Evolutionary conservation across 2,797 vertebrate species (phyloP).

Genomic region (Hippoglossus hippoglossus): DNA sequence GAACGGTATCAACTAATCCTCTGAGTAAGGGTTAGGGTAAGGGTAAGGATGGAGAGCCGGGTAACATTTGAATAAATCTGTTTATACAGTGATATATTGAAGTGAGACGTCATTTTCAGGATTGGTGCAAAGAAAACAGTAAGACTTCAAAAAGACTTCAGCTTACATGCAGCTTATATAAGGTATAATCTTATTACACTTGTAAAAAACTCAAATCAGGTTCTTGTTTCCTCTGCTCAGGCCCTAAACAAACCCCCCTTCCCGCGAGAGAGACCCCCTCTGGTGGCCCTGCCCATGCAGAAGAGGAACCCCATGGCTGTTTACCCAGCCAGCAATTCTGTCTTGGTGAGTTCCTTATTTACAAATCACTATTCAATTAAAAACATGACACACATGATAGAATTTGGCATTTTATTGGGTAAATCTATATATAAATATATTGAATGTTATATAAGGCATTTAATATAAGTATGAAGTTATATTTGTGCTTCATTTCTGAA

Average conservation of each 20-base stretch:
- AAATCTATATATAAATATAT: too few relatives aligned
- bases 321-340: conserved; percentile 88
- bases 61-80: too few relatives aligned
- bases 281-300: conserved; percentile 86
- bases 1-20: not conserved
- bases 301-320: conserved; percentile 87
- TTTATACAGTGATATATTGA: too few relatives aligned
- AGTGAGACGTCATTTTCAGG: too few relatives aligned
- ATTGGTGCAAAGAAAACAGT: too few relatives aligned
- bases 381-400: not conserved
- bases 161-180: too few relatives aligned
- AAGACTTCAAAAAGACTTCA: too few relatives aligned
- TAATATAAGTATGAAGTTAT: not conserved
- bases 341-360: conserved; percentile 81
- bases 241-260: conserved; percentile 89
- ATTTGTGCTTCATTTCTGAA: not conserved
- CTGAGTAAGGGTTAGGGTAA: not conserved
- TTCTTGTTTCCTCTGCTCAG: conserved; percentile 26
- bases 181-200: too few relatives aligned
- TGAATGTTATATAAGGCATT: too few relatives aligned
- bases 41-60: not conserved
- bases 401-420: not conserved
- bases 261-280: conserved; percentile 91
- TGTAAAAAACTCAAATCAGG: too few relatives aligned
- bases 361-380: not conserved